These are phyloP conservation scores for Manacus vitellinus DNA, from an alignment of 2,113 vertebrate genomes.

Conservation along the genomic window DNA sequence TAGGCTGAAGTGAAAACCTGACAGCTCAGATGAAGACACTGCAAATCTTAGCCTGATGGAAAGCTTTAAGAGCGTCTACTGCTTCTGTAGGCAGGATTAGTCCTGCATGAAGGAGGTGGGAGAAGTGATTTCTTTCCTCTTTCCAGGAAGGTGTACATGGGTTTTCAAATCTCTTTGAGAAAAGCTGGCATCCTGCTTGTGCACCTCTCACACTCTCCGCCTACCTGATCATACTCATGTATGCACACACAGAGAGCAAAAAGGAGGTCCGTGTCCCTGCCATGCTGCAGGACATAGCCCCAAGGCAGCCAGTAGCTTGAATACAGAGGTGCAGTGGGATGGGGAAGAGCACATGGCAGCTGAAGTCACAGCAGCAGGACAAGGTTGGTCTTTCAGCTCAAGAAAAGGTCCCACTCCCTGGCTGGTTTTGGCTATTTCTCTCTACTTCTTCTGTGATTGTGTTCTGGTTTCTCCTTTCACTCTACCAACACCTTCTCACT, in stretches of 20 bases:
- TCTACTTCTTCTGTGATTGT: neutral
- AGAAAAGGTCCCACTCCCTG: neutral
- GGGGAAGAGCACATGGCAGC: neutral
- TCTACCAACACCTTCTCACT: neutral
- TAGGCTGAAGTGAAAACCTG: slow-evolving; percentile 14
- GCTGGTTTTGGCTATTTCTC: neutral
- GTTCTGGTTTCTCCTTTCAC: neutral
- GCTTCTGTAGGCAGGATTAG: neutral
- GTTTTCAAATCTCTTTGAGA: neutral
- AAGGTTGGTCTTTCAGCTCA: neutral
- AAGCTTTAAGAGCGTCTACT: neutral
- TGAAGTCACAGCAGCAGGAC: neutral
- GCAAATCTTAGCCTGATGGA: neutral
- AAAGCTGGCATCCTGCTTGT: neutral
- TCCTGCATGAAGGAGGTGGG: neutral
- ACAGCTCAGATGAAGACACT: neutral
- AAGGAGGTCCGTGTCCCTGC: neutral
- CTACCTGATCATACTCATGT: neutral
- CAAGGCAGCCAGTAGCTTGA: neutral
- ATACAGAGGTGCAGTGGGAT: neutral
- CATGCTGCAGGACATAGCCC: neutral
- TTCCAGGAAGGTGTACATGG: neutral
- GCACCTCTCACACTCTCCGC: accelerated
- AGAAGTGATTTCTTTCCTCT: neutral
- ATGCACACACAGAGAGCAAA: neutral